A percentile compares a stretch with the other conserved stretches of the same genome.
phyloP scores from a whole-genome alignment of 2,888 invertebrate genomes.

The Petrolisthes cinctipes region DNA sequence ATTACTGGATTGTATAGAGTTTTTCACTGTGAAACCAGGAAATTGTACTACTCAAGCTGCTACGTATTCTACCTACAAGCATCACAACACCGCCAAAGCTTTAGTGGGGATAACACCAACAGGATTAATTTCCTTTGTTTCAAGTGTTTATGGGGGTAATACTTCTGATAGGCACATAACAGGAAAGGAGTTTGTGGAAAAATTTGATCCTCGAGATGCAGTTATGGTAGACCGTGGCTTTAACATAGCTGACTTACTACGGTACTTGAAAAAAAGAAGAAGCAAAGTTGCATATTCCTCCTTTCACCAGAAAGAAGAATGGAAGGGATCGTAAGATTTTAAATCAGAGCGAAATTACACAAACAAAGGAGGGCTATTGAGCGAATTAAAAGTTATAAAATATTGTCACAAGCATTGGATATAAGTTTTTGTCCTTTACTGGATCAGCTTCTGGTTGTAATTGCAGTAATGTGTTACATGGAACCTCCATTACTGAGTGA shows the following conservation, averaged over 20 bases:
- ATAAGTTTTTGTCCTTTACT: not conserved
- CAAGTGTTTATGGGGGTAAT: constrained; percentile 24
- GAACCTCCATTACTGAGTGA: not conserved
- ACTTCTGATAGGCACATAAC: constrained; percentile 29
- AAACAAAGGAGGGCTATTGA: constrained; percentile 3
- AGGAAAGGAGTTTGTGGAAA: constrained; percentile 9
- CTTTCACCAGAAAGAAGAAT: constrained; percentile 15
- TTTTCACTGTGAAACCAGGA: constrained; percentile 10
- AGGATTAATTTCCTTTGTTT: constrained; percentile 29
- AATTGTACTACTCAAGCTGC: constrained; percentile 34
- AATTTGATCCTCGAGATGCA: constrained; percentile 10
- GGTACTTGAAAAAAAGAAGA: too few species aligned
- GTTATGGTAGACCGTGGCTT: constrained; percentile 37
- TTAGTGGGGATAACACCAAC: constrained; percentile 25
- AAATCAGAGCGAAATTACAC: constrained; percentile 13
- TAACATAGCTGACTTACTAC: constrained; percentile 14
- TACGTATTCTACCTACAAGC: constrained; percentile 38
- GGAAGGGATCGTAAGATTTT: not conserved
- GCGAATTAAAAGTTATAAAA: not conserved
- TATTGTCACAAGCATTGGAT: not conserved
- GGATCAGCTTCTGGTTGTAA: not conserved
- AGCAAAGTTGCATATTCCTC: constrained; percentile 17
- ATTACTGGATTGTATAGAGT: constrained; percentile 32
- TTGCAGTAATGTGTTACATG: not conserved
- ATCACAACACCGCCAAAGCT: constrained; percentile 25